phyloP scores from a whole-genome alignment of 2,888 invertebrate genomes.

The Cosmopolites sordidus region DNA sequence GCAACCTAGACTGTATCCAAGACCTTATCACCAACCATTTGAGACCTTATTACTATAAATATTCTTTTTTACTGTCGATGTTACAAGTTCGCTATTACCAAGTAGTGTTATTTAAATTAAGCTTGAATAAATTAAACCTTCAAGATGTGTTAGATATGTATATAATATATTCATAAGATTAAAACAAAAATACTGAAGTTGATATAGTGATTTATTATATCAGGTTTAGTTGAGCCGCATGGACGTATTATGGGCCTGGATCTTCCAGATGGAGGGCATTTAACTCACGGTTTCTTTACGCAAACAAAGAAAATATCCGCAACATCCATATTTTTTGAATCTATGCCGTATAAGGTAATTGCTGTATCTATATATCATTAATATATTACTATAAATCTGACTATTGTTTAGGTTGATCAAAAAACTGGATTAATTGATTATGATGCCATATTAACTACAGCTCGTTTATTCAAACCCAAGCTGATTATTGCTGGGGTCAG shows the following conservation, averaged over 20 bases:
- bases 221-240: constrained; percentile 74
- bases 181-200: too few species aligned
- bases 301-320: constrained; percentile 88
- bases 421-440: constrained; percentile 89
- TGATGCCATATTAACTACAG: constrained; percentile 75
- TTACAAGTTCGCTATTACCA: too few species aligned
- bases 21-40: too few species aligned
- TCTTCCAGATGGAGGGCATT: constrained; percentile 94
- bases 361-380: not conserved
- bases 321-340: constrained; percentile 96
- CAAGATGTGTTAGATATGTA: too few species aligned
- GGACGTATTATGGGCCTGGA: constrained; percentile 96
- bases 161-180: too few species aligned
- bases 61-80: too few species aligned
- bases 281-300: constrained; percentile 90
- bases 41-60: too few species aligned
- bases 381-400: not conserved
- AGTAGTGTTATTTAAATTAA: too few species aligned
- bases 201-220: too few species aligned
- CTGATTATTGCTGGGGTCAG: constrained; percentile 92
- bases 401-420: constrained; percentile 62
- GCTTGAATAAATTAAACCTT: too few species aligned
- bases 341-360: constrained; percentile 90
- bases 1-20: too few species aligned
- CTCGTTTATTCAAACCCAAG: constrained; percentile 84